Conservation (phyloP, 2,113 vertebrate genomes). For the Gymnarchus niloticus region DNA sequence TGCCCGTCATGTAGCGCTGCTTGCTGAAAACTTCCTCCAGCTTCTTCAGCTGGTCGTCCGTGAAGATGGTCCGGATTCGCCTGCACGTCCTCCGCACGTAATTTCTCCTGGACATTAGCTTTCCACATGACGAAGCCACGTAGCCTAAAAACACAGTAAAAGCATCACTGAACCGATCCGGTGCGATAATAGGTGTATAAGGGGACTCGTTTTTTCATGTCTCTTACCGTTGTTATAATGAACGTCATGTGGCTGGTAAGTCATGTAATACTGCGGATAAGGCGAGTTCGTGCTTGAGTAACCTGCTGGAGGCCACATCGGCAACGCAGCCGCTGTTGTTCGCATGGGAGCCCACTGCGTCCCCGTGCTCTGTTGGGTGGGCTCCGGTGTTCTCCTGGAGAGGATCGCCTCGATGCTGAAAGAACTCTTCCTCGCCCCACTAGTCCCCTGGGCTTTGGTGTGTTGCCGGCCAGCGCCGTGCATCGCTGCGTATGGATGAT, state of each 20-base stretch:
- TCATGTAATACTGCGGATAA: constrained; percentile 8
- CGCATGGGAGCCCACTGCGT: neutral
- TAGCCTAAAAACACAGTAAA: constrained; percentile 10
- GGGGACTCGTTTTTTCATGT: neutral
- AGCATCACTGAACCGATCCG: neutral
- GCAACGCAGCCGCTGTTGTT: neutral
- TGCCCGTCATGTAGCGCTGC: constrained; percentile 44
- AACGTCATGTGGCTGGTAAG: neutral
- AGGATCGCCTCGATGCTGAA: constrained; percentile 38
- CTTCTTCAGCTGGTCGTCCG: constrained; percentile 41
- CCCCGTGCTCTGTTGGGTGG: neutral
- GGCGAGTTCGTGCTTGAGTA: neutral
- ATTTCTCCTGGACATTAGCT: constrained; percentile 12
- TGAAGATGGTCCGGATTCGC: constrained; percentile 42
- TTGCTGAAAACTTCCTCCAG: constrained; percentile 42
- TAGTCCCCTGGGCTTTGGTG: neutral
- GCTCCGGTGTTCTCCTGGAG: constrained; percentile 4
- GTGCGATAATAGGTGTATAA: neutral
- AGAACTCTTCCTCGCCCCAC: constrained; percentile 13
- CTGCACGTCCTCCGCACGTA: constrained; percentile 30
- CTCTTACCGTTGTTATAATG: constrained; percentile 24
- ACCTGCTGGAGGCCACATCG: constrained; percentile 10
- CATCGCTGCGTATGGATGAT: neutral
- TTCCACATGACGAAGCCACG: neutral
- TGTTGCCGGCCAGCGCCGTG: neutral